Percentiles rank a stretch among this genome's conserved stretches.
phyloP scores from a whole-genome alignment of 2,113 vertebrate species.

The Scartelaos histophorus region DNA sequence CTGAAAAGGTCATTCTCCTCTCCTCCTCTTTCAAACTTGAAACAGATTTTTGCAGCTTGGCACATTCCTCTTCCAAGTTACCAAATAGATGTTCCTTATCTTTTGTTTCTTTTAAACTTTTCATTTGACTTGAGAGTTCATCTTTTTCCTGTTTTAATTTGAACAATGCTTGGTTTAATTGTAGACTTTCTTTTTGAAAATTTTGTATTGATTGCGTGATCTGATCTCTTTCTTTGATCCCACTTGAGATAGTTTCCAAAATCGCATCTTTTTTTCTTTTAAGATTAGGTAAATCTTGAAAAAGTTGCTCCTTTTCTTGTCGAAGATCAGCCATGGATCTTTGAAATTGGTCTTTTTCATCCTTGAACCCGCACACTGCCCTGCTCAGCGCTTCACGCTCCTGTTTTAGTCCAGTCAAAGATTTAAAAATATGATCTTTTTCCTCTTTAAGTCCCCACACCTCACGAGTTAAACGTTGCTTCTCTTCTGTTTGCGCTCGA shows the following conservation, averaged over 20 bases:
- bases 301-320: conserved; percentile 53
- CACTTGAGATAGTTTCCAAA: conserved; percentile 35
- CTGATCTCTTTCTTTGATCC: conserved; percentile 43
- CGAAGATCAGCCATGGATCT: conserved; percentile 33
- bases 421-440: conserved; percentile 47
- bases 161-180: conserved; percentile 41
- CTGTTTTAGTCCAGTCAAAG: conserved; percentile 46
- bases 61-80: conserved; percentile 32
- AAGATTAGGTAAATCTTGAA: conserved; percentile 28
- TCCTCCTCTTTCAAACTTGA: conserved; percentile 51
- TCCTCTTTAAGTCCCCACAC: conserved; percentile 71
- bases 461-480: conserved; percentile 62
- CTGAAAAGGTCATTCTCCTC: conserved; percentile 37
- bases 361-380: conserved; percentile 43
- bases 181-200: conserved; percentile 50
- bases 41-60: conserved; percentile 28
- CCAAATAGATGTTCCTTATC: conserved; percentile 21
- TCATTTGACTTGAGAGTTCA: conserved; percentile 20
- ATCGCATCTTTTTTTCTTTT: conserved; percentile 45
- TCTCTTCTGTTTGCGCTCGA: conserved; percentile 60
- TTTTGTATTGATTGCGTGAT: conserved; percentile 29
- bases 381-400: conserved; percentile 56
- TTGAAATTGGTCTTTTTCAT: conserved; percentile 47
- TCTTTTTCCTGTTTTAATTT: conserved; percentile 52
- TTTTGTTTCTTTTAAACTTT: conserved; percentile 35